Conservation (phyloP, 2,113 vertebrate species). For the Cyprinodon tularosa region DNA sequence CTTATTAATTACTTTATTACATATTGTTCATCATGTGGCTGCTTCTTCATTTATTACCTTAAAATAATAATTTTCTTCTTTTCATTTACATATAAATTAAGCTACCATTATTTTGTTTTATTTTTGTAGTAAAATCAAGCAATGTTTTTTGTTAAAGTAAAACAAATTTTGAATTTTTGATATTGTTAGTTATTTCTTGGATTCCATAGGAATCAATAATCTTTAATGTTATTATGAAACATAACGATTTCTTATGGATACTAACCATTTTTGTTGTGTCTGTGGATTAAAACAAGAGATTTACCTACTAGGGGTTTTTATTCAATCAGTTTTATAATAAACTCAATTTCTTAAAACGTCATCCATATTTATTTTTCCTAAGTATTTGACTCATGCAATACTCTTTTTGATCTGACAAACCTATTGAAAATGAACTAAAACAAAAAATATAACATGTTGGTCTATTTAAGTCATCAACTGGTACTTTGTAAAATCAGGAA, state of each 20-base stretch:
- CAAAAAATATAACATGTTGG: neutral
- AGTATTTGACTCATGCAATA: neutral
- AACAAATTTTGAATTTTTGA: neutral
- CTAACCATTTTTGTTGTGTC: too few species aligned
- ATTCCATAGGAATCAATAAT: neutral
- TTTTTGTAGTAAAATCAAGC: too few species aligned
- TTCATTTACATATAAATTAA: neutral
- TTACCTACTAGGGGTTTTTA: neutral
- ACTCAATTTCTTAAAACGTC: neutral
- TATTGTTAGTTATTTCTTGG: neutral
- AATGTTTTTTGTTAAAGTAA: too few species aligned
- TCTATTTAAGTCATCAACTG: conserved; percentile 36
- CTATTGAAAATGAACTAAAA: too few species aligned
- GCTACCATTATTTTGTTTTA: neutral
- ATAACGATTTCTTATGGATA: too few species aligned
- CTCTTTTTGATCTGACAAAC: too few species aligned
- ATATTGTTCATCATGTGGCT: neutral
- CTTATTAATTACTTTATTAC: neutral
- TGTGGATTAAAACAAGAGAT: neutral
- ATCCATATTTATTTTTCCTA: neutral
- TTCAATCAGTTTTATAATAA: neutral
- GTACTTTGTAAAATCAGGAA: conserved; percentile 44
- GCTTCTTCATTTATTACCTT: neutral
- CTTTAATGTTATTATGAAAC: too few species aligned
- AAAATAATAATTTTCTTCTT: neutral